Percentiles rank a stretch among this genome's conserved stretches.
Evolutionary conservation across 1,140 invertebrate species (phyloP).

Genomic region (Calephelis virginiensis): DNA sequence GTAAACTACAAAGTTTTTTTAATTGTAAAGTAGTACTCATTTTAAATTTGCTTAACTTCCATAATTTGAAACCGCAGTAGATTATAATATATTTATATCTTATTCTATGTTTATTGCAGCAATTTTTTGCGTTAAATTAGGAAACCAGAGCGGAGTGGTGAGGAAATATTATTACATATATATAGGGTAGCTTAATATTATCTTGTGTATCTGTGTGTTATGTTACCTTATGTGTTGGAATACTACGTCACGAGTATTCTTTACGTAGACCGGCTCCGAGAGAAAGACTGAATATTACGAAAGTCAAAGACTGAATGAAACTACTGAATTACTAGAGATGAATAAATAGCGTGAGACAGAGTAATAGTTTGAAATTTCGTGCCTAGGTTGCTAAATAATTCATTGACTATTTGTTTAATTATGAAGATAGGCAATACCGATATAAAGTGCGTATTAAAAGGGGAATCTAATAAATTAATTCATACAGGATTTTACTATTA

Average conservation of each 20-base stretch:
- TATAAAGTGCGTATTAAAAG: slow-evolving; percentile 1
- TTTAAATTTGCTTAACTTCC: background rate
- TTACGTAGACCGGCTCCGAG: slow-evolving; percentile 38
- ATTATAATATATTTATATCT: background rate
- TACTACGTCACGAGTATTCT: slow-evolving; percentile 63
- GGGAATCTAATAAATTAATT: background rate
- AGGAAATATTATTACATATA: slow-evolving; percentile 1
- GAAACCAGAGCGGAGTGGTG: background rate
- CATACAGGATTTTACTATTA: background rate
- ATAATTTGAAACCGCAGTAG: background rate
- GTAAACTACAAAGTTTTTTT: no score
- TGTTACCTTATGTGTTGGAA: slow-evolving; percentile 62
- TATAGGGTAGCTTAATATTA: background rate
- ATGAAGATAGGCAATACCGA: slow-evolving; percentile 12
- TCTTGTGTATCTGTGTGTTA: background rate
- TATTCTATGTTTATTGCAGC: background rate
- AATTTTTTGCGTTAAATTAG: background rate
- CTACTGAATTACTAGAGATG: slow-evolving; percentile 19
- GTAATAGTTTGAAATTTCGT: background rate
- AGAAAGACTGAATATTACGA: slow-evolving; percentile 15
- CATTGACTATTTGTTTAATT: slow-evolving; percentile 7
- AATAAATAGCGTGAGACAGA: slow-evolving; percentile 8
- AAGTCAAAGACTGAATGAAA: slow-evolving; percentile 14
- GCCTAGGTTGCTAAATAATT: slow-evolving; percentile 10
- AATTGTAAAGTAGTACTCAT: no score